Conservation (phyloP, 2,113 vertebrate species). For the Aviceda subcristata region DNA sequence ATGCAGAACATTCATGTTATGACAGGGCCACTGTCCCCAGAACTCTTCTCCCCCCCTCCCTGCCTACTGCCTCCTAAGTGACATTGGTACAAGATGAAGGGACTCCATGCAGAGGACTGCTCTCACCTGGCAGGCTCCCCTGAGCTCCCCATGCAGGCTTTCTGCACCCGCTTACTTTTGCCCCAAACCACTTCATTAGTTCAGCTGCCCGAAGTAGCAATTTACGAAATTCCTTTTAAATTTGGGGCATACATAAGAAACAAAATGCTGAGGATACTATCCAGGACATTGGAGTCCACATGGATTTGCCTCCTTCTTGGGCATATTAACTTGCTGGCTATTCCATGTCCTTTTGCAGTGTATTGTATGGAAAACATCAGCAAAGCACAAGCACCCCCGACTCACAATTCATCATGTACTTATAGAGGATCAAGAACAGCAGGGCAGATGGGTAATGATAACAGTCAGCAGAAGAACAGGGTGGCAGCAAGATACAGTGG, state of each 20-base stretch:
- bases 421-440: neutral
- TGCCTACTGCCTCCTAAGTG: neutral
- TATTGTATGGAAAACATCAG: neutral
- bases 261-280: neutral
- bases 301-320: neutral
- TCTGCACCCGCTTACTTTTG: neutral
- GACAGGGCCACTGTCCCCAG: neutral
- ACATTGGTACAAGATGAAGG: neutral
- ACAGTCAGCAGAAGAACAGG: neutral
- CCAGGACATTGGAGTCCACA: neutral
- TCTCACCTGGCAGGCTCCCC: neutral
- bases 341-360: neutral
- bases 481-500: neutral
- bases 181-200: neutral
- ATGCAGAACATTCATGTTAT: neutral
- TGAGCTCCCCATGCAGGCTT: neutral
- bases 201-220: neutral
- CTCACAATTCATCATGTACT: neutral
- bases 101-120: neutral
- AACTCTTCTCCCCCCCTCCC: neutral
- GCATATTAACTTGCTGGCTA: neutral
- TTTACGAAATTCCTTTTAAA: neutral
- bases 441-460: neutral
- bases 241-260: neutral
- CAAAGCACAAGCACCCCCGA: neutral